These are phyloP conservation scores for Pseudomyrmex pallidus DNA, from an alignment of 1,140 invertebrate genomes.

Conservation along the genomic window DNA sequence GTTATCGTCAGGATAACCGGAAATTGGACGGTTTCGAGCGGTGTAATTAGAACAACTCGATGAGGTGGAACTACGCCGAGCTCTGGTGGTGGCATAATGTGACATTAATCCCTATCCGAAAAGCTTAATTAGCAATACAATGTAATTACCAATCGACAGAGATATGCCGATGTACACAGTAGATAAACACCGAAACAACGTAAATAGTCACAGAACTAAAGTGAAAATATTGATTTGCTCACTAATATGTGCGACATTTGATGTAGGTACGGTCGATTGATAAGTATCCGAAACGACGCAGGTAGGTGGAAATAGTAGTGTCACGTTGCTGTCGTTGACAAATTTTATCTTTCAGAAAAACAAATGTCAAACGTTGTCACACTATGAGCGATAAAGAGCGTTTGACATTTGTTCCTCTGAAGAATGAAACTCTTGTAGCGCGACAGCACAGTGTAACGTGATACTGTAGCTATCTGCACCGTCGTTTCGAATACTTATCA, in stretches of 20 bases:
- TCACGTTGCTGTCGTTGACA: no score
- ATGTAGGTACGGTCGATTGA: no score
- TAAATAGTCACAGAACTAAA: constrained; percentile 13
- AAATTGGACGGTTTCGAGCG: constrained; percentile 44
- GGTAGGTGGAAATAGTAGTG: no score
- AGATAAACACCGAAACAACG: neutral
- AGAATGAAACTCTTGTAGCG: no score
- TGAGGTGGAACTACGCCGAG: constrained; percentile 2
- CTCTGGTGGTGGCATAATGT: constrained; percentile 29
- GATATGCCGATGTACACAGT: constrained; percentile 4
- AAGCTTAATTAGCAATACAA: constrained; percentile 43
- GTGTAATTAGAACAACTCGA: constrained; percentile 41
- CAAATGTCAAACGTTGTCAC: no score
- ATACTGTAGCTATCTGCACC: no score
- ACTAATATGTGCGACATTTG: neutral
- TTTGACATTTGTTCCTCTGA: no score
- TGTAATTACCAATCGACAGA: constrained; percentile 29
- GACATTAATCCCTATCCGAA: constrained; percentile 22
- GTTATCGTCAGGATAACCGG: constrained; percentile 47
- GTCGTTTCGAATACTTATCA: no score
- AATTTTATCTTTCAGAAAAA: no score
- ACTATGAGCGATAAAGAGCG: no score
- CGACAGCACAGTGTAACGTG: no score
- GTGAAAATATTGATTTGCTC: neutral
- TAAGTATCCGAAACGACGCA: no score